phyloP scores from a whole-genome alignment of 2,797 vertebrate species.

The Spondyliosoma cantharus region DNA sequence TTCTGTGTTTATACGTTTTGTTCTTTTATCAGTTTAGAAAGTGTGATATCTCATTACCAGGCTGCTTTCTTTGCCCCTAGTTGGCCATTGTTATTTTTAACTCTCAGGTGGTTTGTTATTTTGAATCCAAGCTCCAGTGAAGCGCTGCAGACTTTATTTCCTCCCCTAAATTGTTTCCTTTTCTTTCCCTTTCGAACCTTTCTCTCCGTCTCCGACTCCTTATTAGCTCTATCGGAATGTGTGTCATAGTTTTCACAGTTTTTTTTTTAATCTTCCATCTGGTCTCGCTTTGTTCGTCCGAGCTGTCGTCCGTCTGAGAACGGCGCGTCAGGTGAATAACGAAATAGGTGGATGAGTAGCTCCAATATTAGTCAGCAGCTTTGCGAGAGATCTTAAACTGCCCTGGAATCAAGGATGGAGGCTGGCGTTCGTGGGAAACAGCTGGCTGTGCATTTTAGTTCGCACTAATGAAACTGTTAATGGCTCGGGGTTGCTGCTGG shows the following conservation, averaged over 20 bases:
- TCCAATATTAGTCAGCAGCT: background rate
- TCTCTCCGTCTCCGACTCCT: conserved; percentile 10
- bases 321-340: background rate
- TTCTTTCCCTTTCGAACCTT: background rate
- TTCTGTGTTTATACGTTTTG: conserved; percentile 34
- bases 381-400: conserved; percentile 9
- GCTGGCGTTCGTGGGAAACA: conserved; percentile 23
- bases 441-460: conserved; percentile 39
- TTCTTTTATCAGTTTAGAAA: conserved; percentile 42
- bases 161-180: conserved; percentile 7
- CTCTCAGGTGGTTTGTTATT: conserved; percentile 48
- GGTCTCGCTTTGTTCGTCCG: background rate
- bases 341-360: background rate
- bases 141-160: conserved; percentile 4
- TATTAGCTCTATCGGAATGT: background rate
- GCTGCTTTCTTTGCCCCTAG: conserved; percentile 10
- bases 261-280: background rate
- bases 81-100: conserved; percentile 9
- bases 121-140: conserved; percentile 34
- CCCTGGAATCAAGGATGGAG: conserved; percentile 34
- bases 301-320: background rate
- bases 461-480: conserved; percentile 15
- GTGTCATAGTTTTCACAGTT: background rate
- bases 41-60: conserved; percentile 63
- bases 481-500: conserved; percentile 9